Base-by-base conservation (phyloP, 2,797 vertebrate genomes). In the Danio aesculapii region DNA sequence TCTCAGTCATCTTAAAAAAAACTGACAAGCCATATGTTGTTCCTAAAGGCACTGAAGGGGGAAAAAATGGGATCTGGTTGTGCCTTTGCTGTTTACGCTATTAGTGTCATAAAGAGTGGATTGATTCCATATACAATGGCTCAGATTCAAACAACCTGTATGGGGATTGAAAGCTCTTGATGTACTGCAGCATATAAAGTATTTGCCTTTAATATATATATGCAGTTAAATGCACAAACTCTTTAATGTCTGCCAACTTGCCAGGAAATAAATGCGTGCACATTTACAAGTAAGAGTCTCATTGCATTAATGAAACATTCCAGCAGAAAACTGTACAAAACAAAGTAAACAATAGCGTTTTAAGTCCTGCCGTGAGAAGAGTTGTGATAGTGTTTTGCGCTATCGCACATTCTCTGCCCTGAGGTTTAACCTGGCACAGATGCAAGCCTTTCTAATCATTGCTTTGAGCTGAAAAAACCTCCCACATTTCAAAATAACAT, bases 401-500 rank as follows among this genome's bases (percentile, higher is more conserved):
- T 70, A 75, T 73, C 72, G 39, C 61, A 69, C 59, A 66, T 80
- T 75, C 68, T 75, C 52, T 75, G 72, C 53, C 84, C 57, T 11
- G 7, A 62, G 50, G 76, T 81, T 77, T 77, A 84, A 85, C 83
- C 77, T 81, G 77, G 47, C 64, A 82, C 75, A 84, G 58, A 83
- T 75, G 81, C 73, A 77, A 58, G 71, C 11, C 52, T 53, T 62
- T 63, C 67, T 81, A 77, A 79, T 84, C 73, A 75, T 61, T 83
- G 61, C 68, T 82, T 83, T 83, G 9, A 78, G 59, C 47, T 76
- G 59, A 68, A 80, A 78, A 80, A 55, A 69, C 44, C 69, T 76
- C 75, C 69, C 75, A 79, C 57, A 69, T 84, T 86, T 80, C 67
- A 87, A 72, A 88, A 86, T 81, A 88, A 88, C 87, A 86, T 90